Conservation (phyloP, 1,140 invertebrate species). For the Hycleus phaleratus region DNA sequence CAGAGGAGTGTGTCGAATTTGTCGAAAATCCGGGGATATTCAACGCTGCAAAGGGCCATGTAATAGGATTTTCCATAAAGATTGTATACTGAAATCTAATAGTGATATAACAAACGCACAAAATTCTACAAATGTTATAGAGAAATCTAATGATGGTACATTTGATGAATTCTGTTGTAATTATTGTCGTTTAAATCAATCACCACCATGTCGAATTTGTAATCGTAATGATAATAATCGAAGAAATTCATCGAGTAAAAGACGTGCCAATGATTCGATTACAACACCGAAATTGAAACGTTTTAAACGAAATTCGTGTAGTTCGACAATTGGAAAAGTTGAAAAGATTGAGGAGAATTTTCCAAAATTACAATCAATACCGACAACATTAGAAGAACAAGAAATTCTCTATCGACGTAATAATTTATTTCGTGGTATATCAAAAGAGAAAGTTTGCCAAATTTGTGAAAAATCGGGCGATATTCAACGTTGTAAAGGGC, state of each 20-base stretch:
- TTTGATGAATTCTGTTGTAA: not conserved
- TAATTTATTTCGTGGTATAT: conserved; percentile 53
- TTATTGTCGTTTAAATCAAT: not conserved
- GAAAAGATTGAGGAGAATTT: no score
- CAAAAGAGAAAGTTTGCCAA: conserved; percentile 57
- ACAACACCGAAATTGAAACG: no score
- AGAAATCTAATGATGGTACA: not conserved
- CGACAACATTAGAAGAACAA: conserved; percentile 22
- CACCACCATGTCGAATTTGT: no score
- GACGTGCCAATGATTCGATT: no score
- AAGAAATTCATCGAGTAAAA: no score
- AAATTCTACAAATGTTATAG: not conserved
- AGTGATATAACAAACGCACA: not conserved
- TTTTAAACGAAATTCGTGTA: no score
- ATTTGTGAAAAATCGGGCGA: conserved; percentile 55
- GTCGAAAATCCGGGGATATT: conserved; percentile 51
- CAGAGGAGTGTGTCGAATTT: conserved; percentile 54
- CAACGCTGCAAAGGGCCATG: conserved; percentile 56
- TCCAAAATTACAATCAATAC: conserved; percentile 5
- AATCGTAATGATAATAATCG: no score
- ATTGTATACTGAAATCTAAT: not conserved
- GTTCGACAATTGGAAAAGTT: no score
- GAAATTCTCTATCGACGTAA: conserved; percentile 27
- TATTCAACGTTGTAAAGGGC: conserved; percentile 56
- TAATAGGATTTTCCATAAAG: conserved; percentile 38